These are phyloP conservation scores for Melangyna quadrimaculata DNA, from an alignment of 2,888 invertebrate species.

Conservation along the genomic window DNA sequence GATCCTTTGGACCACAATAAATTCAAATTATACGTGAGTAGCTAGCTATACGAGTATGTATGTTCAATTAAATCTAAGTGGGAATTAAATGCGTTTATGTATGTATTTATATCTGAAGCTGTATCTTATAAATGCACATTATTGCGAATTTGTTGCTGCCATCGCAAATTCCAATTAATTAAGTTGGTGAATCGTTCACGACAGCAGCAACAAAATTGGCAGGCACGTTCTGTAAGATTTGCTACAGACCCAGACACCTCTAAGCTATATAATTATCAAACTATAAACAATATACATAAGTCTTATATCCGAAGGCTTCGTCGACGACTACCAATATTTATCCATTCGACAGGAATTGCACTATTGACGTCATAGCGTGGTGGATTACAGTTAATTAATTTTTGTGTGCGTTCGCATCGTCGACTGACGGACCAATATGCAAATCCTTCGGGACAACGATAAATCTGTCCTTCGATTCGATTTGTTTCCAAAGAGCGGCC, in stretches of 20 bases:
- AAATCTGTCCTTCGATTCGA: conserved; percentile 86
- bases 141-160: conserved; percentile 55
- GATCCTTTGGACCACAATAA: conserved; percentile 26
- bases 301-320: conserved; percentile 76
- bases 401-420: conserved; percentile 86
- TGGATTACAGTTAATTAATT: conserved; percentile 84
- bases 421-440: conserved; percentile 90
- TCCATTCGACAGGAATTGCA: conserved; percentile 79
- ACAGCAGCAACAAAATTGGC: conserved; percentile 55
- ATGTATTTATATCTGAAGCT: conserved; percentile 21
- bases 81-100: conserved; percentile 30
- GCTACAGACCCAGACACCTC: conserved; percentile 40
- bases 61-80: conserved; percentile 21
- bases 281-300: conserved; percentile 9
- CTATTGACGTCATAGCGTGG: conserved; percentile 73
- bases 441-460: conserved; percentile 89
- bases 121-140: conserved; percentile 33
- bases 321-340: conserved; percentile 78
- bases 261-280: conserved; percentile 40
- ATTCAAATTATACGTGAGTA: conserved; percentile 25
- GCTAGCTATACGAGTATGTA: conserved; percentile 19
- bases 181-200: conserved; percentile 42
- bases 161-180: conserved; percentile 49
- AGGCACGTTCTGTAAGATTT: conserved; percentile 26
- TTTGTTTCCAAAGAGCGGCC: conserved; percentile 81